These are phyloP conservation scores for Lepilemur ruficaudatus DNA, from an alignment of 2,797 vertebrate species.

Conservation along the genomic window DNA sequence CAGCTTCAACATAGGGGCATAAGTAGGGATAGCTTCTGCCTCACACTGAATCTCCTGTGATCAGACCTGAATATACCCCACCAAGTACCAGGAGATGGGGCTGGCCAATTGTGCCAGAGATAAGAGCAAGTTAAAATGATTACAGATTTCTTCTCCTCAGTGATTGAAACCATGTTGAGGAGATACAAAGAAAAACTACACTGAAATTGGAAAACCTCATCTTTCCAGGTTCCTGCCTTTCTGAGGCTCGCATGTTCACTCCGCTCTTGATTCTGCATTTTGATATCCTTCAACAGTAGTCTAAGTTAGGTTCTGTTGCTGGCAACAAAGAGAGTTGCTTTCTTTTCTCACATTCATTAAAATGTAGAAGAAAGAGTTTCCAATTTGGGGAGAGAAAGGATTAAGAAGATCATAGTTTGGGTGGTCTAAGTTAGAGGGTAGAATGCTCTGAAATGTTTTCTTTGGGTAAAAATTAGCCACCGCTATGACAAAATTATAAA, in stretches of 20 bases:
- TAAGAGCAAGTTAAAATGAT: background rate
- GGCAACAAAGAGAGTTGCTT: background rate
- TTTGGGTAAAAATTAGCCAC: background rate
- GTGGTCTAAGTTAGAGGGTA: background rate
- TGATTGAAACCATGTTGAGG: background rate
- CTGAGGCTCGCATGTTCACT: background rate
- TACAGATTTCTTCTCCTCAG: background rate
- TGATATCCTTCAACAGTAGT: background rate
- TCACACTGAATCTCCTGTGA: background rate
- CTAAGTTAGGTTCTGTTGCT: background rate
- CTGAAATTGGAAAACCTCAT: background rate
- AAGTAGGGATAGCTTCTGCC: background rate
- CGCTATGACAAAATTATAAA: conserved; percentile 46
- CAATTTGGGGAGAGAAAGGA: background rate
- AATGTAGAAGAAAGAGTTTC: background rate
- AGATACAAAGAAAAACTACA: background rate
- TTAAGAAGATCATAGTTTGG: background rate
- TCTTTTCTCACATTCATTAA: background rate
- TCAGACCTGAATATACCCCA: background rate
- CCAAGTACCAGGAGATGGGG: background rate
- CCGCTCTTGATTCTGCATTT: background rate
- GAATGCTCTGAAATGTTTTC: background rate
- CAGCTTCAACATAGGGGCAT: background rate
- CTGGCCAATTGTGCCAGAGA: background rate
- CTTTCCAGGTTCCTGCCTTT: background rate